These are phyloP conservation scores for Chymomyza costata DNA, from an alignment of 1,140 invertebrate genomes.

Conservation along the genomic window DNA sequence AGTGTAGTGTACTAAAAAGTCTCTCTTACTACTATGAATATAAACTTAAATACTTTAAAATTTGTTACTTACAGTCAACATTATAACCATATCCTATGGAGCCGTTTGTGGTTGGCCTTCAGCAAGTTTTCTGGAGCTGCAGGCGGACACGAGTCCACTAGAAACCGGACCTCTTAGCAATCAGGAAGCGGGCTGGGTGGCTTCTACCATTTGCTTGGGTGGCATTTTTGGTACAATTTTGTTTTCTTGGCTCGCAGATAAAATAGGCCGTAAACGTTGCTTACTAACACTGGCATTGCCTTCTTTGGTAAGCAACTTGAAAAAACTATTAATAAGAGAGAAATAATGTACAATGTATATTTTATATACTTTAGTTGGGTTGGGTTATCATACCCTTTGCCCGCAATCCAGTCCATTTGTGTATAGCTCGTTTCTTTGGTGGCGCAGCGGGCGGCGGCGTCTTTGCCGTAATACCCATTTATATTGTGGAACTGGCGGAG, in stretches of 20 bases:
- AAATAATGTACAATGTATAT: too few relatives aligned
- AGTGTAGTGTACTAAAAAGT: too few relatives aligned
- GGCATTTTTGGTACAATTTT: conserved; percentile 76
- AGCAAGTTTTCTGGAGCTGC: conserved; percentile 76
- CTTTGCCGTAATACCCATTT: conserved; percentile 76
- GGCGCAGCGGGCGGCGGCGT: conserved; percentile 75
- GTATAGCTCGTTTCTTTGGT: conserved; percentile 73
- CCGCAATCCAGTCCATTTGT: conserved; percentile 58
- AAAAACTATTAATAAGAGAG: too few relatives aligned
- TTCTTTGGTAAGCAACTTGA: conserved; percentile 45
- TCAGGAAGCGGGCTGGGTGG: conserved; percentile 77
- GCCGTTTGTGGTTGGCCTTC: conserved; percentile 76
- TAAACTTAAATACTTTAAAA: too few relatives aligned
- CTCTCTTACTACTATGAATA: not conserved
- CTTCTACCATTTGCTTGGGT: conserved; percentile 77
- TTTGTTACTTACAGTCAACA: conserved; percentile 38
- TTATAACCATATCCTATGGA: conserved; percentile 55
- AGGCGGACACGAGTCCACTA: conserved; percentile 57
- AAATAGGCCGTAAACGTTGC: conserved; percentile 48
- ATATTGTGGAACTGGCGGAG: conserved; percentile 75
- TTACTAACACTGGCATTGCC: conserved; percentile 57
- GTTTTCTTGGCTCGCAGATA: conserved; percentile 78
- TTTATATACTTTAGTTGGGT: conserved; percentile 34
- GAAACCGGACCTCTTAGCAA: conserved; percentile 45
- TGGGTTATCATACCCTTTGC: conserved; percentile 75